Evolutionary conservation across 92 coral and sea anemone species (phyloP), one percentile per base, ranked within the genome.

Genomic region (Plumapathes pennacea): DNA sequence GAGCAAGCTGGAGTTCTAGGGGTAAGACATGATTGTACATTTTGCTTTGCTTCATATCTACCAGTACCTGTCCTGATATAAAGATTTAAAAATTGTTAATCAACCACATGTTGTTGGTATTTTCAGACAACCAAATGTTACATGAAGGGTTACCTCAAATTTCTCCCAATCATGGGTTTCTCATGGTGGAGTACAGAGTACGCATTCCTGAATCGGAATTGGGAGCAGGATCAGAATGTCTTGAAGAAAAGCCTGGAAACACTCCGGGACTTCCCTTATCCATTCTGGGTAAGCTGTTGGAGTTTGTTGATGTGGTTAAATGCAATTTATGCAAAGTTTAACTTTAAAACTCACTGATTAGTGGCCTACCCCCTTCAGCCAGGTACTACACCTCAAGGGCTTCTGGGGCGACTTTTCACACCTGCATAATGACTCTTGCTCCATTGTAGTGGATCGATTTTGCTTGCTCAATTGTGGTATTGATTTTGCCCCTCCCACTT

Each of bases 131-230:
- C 85, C 11, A 92, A 92, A 46, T 80, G 94, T 43, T 92, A 84
- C 76, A 84, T 92, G 94, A 92, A 92, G 51, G 83, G 89, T 10
- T 84, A 71, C 62, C 46, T 92, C 23, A 92, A 84, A 64, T 92
- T 58, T 69, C 43, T 92, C 26, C 98, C 98, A 10, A 83, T 92
- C 30, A 37, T 92, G 43, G 98, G 98, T 26, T 67, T 85, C 49
- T 79, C 85, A 31, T 92, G 96, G 96, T 88, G 86, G 89, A 80
- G 96, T 32, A 71, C 82, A 8, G 98, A 92, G 39, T 92, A 34
- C 70, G 94, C 67, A 5, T 92, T 92, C 47, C 72, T 92, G 24
- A 82, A 44, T 34, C 83, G 98, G 30, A 73, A 70, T 64, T 92
- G 98, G 98, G 78, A 88, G 57, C 71, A 74, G 34, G 98, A 92